A percentile compares a stretch with the other conserved stretches of the same genome.
Conservation (phyloP, 1,140 invertebrate genomes). For the Nautilus pompilius region DNA sequence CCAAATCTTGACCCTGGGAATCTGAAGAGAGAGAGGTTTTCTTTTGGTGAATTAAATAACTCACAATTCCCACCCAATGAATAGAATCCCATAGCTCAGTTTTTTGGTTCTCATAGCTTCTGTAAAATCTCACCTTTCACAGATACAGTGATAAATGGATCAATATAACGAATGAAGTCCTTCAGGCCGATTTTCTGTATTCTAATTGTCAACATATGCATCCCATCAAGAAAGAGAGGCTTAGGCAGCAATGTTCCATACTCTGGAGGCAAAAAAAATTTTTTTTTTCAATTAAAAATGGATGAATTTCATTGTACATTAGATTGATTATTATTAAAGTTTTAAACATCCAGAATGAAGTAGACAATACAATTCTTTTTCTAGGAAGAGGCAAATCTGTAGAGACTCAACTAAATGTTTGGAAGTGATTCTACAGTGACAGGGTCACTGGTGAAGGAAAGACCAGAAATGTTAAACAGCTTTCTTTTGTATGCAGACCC, state of each 20-base stretch:
- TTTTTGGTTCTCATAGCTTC: no score
- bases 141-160: slow-evolving; percentile 44
- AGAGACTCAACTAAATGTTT: no score
- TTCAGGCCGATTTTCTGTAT: slow-evolving; percentile 47
- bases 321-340: not conserved
- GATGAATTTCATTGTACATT: not conserved
- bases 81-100: no score
- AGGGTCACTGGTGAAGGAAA: no score
- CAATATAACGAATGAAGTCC: slow-evolving; percentile 41
- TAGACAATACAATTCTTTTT: not conserved
- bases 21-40: no score
- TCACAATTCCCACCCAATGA: no score
- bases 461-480: no score
- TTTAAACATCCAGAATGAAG: not conserved
- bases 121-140: slow-evolving; percentile 38
- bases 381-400: no score
- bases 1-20: slow-evolving; percentile 29
- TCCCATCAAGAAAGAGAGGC: slow-evolving; percentile 25
- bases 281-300: not conserved
- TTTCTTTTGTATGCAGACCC: no score
- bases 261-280: no score
- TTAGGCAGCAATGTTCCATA: slow-evolving; percentile 40
- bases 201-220: slow-evolving; percentile 31
- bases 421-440: no score
- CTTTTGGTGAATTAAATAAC: no score